These are phyloP conservation scores for Siniperca chuatsi DNA, from an alignment of 2,113 vertebrate genomes.

Conservation along the genomic window DNA sequence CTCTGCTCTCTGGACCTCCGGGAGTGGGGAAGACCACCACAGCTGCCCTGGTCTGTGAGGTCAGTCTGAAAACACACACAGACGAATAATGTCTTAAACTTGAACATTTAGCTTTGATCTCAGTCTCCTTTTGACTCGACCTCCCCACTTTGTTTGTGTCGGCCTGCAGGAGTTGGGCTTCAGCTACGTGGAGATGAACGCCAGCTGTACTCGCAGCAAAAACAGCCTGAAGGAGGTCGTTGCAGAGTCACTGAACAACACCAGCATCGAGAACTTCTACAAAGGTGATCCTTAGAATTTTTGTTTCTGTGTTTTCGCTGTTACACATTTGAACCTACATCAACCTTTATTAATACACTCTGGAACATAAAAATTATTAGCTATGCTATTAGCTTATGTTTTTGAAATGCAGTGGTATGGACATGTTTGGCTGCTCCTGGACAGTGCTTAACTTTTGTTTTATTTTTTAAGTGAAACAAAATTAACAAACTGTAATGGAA, in stretches of 20 bases:
- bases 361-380: too few species aligned
- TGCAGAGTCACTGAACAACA: slow-evolving; percentile 94
- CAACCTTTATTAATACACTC: background rate
- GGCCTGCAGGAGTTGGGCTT: slow-evolving; percentile 90
- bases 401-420: too few species aligned
- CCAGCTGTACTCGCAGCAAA: slow-evolving; percentile 96
- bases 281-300: slow-evolving; percentile 80
- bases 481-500: too few species aligned
- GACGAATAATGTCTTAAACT: background rate
- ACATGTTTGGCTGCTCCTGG: too few species aligned
- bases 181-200: slow-evolving; percentile 97
- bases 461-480: too few species aligned
- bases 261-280: slow-evolving; percentile 95
- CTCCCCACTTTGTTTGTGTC: background rate
- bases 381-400: too few species aligned
- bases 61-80: slow-evolving; percentile 75
- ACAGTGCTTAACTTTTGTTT: too few species aligned
- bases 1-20: slow-evolving; percentile 95
- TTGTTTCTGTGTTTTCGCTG: background rate
- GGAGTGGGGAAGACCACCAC: slow-evolving; percentile 99
- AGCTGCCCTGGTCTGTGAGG: slow-evolving; percentile 94
- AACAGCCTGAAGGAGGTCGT: slow-evolving; percentile 92
- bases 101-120: background rate
- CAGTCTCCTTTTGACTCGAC: background rate
- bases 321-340: background rate